Conservation (phyloP, 2,888 invertebrate genomes). For the Rhamnusium bicolor region DNA sequence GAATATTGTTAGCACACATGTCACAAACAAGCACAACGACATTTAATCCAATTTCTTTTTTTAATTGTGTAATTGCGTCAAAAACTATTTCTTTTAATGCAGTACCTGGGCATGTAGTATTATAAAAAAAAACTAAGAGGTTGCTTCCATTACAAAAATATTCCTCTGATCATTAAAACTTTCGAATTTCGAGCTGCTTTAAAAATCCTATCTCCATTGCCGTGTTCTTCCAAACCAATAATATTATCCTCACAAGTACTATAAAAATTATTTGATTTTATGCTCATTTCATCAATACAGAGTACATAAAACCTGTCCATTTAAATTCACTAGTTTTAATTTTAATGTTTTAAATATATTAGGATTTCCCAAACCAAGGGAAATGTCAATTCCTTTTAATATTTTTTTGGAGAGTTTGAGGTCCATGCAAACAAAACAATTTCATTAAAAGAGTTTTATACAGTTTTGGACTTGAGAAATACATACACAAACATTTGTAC, state of each 20-base stretch:
- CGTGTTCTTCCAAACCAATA: not conserved
- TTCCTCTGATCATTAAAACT: not conserved
- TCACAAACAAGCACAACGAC: not conserved
- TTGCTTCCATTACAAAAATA: not conserved
- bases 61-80: not conserved
- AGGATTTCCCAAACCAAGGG: constrained; percentile 9
- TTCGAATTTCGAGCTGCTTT: not conserved
- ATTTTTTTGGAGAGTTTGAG: not conserved
- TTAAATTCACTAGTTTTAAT: not conserved
- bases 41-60: not conserved
- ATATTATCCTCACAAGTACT: not conserved
- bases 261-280: not conserved
- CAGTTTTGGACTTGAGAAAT: constrained; percentile 12
- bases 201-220: not conserved
- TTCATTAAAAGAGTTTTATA: constrained; percentile 21
- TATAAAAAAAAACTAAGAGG: not conserved
- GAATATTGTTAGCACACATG: too few species aligned
- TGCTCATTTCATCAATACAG: not conserved
- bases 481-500: constrained; percentile 5
- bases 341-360: constrained; percentile 14
- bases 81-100: too few species aligned
- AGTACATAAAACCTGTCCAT: constrained; percentile 5
- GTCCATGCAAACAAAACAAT: constrained; percentile 10
- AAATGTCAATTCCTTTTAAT: constrained; percentile 14
- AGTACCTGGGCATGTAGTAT: not conserved